A percentile compares a stretch with the other conserved stretches of the same genome.
Evolutionary conservation across 1,140 invertebrate genomes (phyloP).

Genomic region (Ceratitis capitata): DNA sequence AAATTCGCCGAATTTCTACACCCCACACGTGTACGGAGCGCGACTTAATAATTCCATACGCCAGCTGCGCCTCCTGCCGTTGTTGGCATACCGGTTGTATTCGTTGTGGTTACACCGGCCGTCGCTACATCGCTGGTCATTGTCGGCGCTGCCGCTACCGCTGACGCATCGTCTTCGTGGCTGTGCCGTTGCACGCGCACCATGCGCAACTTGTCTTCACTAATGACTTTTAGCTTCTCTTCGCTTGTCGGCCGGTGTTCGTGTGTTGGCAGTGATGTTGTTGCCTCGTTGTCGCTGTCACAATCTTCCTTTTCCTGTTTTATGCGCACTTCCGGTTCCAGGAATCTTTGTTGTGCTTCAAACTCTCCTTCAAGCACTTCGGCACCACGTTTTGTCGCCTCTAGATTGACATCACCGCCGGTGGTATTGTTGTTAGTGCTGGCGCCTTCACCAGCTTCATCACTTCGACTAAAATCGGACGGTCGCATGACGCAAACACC

Average conservation of each 20-base stretch:
- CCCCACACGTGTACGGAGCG: no score
- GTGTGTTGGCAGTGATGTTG: neutral
- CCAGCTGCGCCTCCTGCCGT: neutral
- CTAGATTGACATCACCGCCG: conserved; percentile 69
- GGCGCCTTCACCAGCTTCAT: conserved; percentile 86
- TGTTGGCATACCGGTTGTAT: neutral
- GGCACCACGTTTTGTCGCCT: conserved; percentile 37
- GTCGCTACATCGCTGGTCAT: conserved; percentile 2
- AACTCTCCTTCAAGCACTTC: conserved; percentile 73
- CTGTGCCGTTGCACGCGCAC: conserved; percentile 57
- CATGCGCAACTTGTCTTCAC: conserved; percentile 59
- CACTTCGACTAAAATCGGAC: conserved; percentile 80
- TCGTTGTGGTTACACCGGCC: conserved; percentile 57
- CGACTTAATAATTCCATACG: no score
- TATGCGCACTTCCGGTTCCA: conserved; percentile 61
- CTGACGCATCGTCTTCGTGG: conserved; percentile 48
- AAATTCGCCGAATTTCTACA: no score
- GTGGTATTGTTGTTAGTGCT: no score
- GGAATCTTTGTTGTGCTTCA: conserved; percentile 61
- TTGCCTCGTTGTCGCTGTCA: conserved; percentile 44
- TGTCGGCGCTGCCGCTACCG: neutral
- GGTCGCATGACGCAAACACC: conserved; percentile 87
- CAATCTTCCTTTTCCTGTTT: conserved; percentile 62
- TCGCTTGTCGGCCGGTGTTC: conserved; percentile 40
- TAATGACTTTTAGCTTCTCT: conserved; percentile 56